Base-by-base conservation (phyloP, 2,113 vertebrate genomes). In the Gracilinanus agilis region DNA sequence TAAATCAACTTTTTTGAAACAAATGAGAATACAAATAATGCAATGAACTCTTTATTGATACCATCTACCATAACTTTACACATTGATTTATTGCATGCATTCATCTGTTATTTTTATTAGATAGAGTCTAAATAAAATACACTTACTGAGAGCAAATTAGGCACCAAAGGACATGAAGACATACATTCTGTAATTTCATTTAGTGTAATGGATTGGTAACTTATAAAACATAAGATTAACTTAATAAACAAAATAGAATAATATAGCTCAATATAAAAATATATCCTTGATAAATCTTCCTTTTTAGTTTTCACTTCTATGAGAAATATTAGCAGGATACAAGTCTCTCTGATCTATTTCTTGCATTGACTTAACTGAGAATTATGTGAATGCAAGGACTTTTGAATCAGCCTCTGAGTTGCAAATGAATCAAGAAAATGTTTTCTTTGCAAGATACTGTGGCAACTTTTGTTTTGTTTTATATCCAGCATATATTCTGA, bases 221-320 rank as follows among this genome's bases (percentile, higher is more conserved):
- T 49, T 92, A 92, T 95, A 93, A 75, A 24, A 49, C 58, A n/a
- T 54, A 3, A 95, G 92, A 96, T 91, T 93, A 27, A 93, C 10
- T 61, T 90, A 53, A 0, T 9, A 88, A 88, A 89, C 44, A 25
- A 93, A 23, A 58, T 3, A 12, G 27, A 13, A 44, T 54, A 24
- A 23, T 67, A 19, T 53, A 19, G 89, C 25, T 93, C 9, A 40
- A 9, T 40, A 21, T 0, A 53, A 34, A 29, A 88, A 93, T 29
- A 8, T 0, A 53, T 13, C 55, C 5, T 40, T 55, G 19, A 89
- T 54, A 40, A 49, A 29, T 93, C 12, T 53, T 8, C 9, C 21
- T 8, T 90, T 95, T 2, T 91, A 90, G 3, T 40, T 54, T 90
- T 92, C 34, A 90, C 5, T 24, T 90, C 12, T 90, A 34, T 75